Base-by-base conservation (phyloP, 2,888 invertebrate genomes). In the Drosophila subquinaria region DNA sequence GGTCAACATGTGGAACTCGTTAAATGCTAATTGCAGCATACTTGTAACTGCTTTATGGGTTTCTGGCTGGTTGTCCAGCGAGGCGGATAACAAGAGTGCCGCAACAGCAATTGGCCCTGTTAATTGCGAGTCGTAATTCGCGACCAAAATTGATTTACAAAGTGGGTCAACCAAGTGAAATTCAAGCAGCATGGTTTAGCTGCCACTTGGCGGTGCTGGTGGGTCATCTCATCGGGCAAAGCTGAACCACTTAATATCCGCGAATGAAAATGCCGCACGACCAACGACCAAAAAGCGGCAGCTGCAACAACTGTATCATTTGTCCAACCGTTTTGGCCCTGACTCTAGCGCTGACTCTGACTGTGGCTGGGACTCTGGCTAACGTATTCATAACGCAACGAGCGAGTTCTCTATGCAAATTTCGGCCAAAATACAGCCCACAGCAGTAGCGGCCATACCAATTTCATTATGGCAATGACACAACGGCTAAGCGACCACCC, bases 1-100 rank as follows among this genome's bases (percentile, higher is more conserved):
- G 65, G 78, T 53, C 61, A 76, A 67, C 81, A 83, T 82, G 82
- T 74, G 72, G 67, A 68, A 61, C 70, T 76, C 81, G 72, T 79
- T 81, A 67, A 74, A 85, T 76, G 81, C 83, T 83, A 88, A 88
- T 88, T 85, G 81, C 73, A 72, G 69, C 74, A 79, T 81, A 76
- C 79, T 79, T 76, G 73, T 71, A 73, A 59, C 70, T 66, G 68
- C 56, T 75, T 74, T 71, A 76, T 72, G 70, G 51, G 15, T 42
- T 48, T 55, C 56, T 68, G 65, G 68, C 55, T 27, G 27, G 62
- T 69, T 77, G 60, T 69, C 63, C 71, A 69, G 57, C 23, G 27
- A 43, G n/a, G 47, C 50, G 43, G 47, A 30, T 48, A 45, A 50
- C 55, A 23, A 57, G 40, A 59, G 45, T 35, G 35, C 38, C 13